phyloP scores from a whole-genome alignment of 2,797 vertebrate species.

The Megalops cyprinoides region DNA sequence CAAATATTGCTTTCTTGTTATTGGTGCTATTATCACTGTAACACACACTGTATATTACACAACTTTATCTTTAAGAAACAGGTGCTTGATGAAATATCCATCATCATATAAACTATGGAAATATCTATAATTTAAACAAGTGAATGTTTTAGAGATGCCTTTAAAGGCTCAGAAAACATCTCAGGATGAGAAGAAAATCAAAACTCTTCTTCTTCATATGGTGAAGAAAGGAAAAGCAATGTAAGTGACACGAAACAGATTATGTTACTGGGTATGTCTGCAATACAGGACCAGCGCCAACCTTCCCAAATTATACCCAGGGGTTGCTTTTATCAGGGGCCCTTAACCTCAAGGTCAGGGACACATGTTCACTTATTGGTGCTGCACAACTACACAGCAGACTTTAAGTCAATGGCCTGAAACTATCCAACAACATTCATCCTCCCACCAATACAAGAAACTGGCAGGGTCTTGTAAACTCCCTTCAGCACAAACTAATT shows the following conservation, averaged over 20 bases:
- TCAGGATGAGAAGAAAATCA: background rate
- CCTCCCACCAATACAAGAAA: constrained; percentile 2
- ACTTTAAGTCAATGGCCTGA: background rate
- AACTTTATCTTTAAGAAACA: too few relatives aligned
- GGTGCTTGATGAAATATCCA: too few relatives aligned
- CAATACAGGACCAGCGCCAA: background rate
- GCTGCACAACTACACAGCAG: background rate
- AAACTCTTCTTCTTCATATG: background rate
- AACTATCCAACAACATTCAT: background rate
- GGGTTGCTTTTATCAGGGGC: background rate
- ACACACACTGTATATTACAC: too few relatives aligned
- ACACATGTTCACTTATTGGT: background rate
- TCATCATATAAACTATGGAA: too few relatives aligned
- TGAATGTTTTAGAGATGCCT: too few relatives aligned
- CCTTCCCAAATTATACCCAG: background rate
- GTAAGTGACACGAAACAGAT: background rate
- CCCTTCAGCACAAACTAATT: background rate
- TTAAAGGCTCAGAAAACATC: background rate
- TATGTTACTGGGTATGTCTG: constrained; percentile 12
- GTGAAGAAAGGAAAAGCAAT: background rate
- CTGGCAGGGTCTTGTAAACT: background rate
- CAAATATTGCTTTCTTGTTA: too few relatives aligned
- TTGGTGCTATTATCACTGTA: background rate
- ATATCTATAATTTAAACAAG: too few relatives aligned
- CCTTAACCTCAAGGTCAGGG: background rate